Base-by-base conservation (phyloP, 2,797 vertebrate species). In the Eulemur mongoz region DNA sequence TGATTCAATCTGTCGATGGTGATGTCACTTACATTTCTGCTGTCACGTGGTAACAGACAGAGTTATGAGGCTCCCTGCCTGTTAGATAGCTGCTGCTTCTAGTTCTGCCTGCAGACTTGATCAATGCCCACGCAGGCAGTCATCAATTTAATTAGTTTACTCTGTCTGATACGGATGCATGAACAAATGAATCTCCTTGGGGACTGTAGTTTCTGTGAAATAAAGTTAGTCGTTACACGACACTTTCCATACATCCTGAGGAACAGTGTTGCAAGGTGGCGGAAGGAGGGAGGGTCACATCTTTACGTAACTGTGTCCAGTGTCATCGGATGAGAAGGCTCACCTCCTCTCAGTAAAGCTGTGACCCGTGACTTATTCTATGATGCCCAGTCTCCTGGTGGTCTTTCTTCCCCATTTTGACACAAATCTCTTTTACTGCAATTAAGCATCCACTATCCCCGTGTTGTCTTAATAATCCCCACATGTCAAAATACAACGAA, bases 361-460 rank as follows among this genome's bases (percentile, higher is more conserved):
- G 7, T 27, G 8, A 2, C 25, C 0, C 5, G 23, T 25, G 57
- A 8, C 8, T 57, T 30, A 9, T 8, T 4, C 32, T 7, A 4
- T 52, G 20, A 25, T 22, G 8, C 6, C 14, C 45, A 4, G 0
- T 27, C 32, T 35, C 22, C 48, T 48, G 48, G 2, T 17, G 9
- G 5, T 27, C 38, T 8, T 50, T 45, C 15, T 22, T 12, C n/a
- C 2, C 22, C 2, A 2, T 1, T 17, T 48, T 10, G 57, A 10
- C 17, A 10, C 23, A 54, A 8, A 35, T n/a, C 20, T 35, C 32
- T 48, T 30, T 15, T 15, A 23, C 7, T 22, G 9, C 20, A 23
- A 0, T n/a, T 1, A 6, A 23, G 32, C 12, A 15, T 3, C 57
- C 15, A 0, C 11, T 0, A 0, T 43, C n/a, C 2, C 8, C 9